Evolutionary conservation across 2,888 invertebrate species (phyloP).

Genomic region (Ormyrus rosae): DNA sequence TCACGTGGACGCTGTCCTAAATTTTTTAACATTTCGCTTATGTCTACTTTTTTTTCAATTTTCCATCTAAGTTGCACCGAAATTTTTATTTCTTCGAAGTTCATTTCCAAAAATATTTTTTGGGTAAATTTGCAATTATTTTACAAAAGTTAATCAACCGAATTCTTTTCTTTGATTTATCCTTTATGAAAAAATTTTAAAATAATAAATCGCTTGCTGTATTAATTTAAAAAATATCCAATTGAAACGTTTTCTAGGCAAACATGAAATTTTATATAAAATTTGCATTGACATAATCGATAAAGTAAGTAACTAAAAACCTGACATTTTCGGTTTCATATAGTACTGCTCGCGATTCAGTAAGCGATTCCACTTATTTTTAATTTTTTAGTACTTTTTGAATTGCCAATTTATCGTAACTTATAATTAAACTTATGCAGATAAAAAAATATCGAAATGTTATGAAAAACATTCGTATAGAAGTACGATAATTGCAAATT

Average conservation of each 20-base stretch:
- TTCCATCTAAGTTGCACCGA: background rate
- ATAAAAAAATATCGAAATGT: conserved; percentile 1
- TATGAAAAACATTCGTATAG: too few relatives aligned
- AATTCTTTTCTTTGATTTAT: background rate
- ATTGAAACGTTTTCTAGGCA: background rate
- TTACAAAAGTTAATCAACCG: background rate
- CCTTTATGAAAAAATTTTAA: background rate
- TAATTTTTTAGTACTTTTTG: too few relatives aligned
- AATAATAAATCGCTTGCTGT: background rate
- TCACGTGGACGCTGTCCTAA: too few relatives aligned
- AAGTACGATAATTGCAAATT: conserved; percentile 26
- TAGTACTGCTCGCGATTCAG: too few relatives aligned
- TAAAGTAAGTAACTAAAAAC: too few relatives aligned
- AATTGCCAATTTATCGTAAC: too few relatives aligned
- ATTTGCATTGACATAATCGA: too few relatives aligned
- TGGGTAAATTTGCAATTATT: conserved; percentile 11
- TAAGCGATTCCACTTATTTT: too few relatives aligned
- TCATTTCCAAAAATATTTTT: conserved; percentile 21
- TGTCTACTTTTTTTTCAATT: background rate
- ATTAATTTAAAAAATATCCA: background rate
- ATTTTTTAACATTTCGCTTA: background rate
- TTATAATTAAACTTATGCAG: background rate
- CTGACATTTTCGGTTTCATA: too few relatives aligned
- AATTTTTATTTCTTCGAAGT: conserved; percentile 10
- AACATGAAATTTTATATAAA: too few relatives aligned